Conservation (phyloP, 2,888 invertebrate genomes). For the Ferdinandea cuprea region DNA sequence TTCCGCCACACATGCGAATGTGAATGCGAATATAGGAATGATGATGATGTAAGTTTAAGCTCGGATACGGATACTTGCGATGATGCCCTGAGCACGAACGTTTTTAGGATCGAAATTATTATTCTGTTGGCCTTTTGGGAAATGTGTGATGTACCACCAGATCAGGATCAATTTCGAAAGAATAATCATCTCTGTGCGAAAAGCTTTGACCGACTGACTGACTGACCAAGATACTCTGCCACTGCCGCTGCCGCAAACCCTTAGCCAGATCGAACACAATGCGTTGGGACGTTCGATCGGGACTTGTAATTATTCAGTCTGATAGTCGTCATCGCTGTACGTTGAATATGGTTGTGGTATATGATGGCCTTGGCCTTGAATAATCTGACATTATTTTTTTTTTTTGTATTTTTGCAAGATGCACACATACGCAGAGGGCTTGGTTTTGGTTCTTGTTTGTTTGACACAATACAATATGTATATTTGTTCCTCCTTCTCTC, state of each 20-base stretch:
- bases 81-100: conserved; percentile 59
- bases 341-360: conserved; percentile 55
- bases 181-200: conserved; percentile 5
- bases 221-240: conserved; percentile 65
- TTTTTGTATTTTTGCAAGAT: conserved; percentile 53
- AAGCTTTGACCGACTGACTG: conserved; percentile 74
- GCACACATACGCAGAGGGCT: conserved; percentile 44
- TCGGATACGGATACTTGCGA: too few relatives aligned
- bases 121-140: conserved; percentile 22
- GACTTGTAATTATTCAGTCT: too few relatives aligned
- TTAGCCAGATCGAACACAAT: conserved; percentile 22
- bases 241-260: background rate
- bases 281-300: conserved; percentile 44
- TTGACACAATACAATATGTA: conserved; percentile 10
- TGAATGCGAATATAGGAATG: conserved; percentile 26
- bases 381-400: conserved; percentile 75
- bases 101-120: conserved; percentile 38
- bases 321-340: background rate
- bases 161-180: conserved; percentile 29
- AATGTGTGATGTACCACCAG: conserved; percentile 6
- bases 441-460: conserved; percentile 19
- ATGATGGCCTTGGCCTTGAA: conserved; percentile 79
- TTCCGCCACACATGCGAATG: conserved; percentile 65
- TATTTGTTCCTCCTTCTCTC: conserved; percentile 43
- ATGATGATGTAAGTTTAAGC: conserved; percentile 60